These are phyloP conservation scores for Spisula subtruncata DNA, from an alignment of 2,888 invertebrate species.

Conservation along the genomic window DNA sequence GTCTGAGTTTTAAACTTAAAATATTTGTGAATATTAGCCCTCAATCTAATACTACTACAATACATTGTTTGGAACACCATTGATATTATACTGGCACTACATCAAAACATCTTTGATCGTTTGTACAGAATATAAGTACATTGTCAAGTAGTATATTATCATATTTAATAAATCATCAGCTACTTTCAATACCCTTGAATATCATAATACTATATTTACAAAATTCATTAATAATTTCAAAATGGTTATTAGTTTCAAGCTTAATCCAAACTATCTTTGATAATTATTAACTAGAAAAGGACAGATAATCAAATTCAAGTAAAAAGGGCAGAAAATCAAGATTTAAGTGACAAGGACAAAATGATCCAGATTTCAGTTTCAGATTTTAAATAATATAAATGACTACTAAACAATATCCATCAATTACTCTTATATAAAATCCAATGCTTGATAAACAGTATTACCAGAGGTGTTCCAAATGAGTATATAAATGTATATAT, in stretches of 20 bases:
- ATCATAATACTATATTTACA: too few relatives aligned
- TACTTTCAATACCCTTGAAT: too few relatives aligned
- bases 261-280: not conserved
- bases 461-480: not conserved
- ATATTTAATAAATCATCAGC: not conserved
- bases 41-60: not conserved
- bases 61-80: not conserved
- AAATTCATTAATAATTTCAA: not conserved
- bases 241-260: too few relatives aligned
- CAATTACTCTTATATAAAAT: too few relatives aligned
- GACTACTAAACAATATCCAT: too few relatives aligned
- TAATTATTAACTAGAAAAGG: not conserved
- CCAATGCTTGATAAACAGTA: not conserved
- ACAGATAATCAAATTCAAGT: too few relatives aligned
- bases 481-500: not conserved
- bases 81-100: not conserved
- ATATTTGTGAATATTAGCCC: not conserved
- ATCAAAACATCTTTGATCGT: not conserved
- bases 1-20: too few relatives aligned
- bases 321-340: too few relatives aligned
- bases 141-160: not conserved
- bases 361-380: too few relatives aligned
- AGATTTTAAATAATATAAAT: too few relatives aligned
- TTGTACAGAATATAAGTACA: not conserved
- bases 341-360: too few relatives aligned